phyloP scores from a whole-genome alignment of 2,113 vertebrate species.

The Rutilus rutilus region DNA sequence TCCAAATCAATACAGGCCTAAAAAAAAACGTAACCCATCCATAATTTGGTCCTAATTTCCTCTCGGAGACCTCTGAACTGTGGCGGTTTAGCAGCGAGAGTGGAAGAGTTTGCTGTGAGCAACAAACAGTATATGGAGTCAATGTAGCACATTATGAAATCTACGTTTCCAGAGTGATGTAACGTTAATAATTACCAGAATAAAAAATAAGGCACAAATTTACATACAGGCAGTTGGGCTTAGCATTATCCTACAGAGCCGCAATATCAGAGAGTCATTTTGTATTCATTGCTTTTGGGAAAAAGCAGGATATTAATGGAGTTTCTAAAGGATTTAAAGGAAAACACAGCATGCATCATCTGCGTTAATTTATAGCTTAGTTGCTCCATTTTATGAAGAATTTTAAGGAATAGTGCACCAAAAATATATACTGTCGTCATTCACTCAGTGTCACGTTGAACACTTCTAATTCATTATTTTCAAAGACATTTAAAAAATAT shows the following conservation, averaged over 20 bases:
- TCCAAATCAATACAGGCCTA: not conserved
- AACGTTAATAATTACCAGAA: slow-evolving; percentile 17
- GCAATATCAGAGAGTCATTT: slow-evolving; percentile 11
- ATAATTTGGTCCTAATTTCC: not conserved
- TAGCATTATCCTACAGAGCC: slow-evolving; percentile 18
- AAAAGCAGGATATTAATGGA: not conserved
- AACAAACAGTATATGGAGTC: not conserved
- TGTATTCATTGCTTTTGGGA: slow-evolving; percentile 3
- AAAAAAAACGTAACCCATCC: too few relatives aligned
- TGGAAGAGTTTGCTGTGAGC: not conserved
- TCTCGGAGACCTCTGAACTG: not conserved
- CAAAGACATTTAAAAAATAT: not conserved
- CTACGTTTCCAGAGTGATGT: not conserved
- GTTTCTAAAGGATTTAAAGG: not conserved
- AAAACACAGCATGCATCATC: not conserved
- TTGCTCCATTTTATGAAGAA: slow-evolving; percentile 6
- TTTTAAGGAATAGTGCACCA: not conserved
- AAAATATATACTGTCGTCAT: not conserved
- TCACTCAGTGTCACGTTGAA: not conserved
- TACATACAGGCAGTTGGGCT: slow-evolving; percentile 26
- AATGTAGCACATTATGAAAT: slow-evolving; percentile 1
- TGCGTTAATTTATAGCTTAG: not conserved
- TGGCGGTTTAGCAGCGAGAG: not conserved
- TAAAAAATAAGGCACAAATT: slow-evolving; percentile 3
- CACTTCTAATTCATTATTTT: not conserved